Conservation (phyloP, 1,140 invertebrate genomes). For the Listronotus oregonensis region DNA sequence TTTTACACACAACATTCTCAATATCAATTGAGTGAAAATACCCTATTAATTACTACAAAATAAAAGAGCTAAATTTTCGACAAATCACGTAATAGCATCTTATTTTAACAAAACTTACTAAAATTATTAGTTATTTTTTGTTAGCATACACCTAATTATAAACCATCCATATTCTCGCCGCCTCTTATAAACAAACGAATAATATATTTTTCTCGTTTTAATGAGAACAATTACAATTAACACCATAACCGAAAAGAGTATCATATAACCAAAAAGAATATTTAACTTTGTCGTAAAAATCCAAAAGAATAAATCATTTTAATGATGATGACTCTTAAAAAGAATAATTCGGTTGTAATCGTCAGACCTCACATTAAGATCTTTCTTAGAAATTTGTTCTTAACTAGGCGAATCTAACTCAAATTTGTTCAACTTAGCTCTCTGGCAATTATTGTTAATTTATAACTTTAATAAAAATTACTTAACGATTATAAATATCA, state of each 20-base stretch:
- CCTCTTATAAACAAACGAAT: too few species aligned
- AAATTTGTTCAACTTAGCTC: constrained; percentile 12
- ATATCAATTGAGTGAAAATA: too few species aligned
- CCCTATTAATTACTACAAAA: too few species aligned
- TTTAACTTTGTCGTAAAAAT: constrained; percentile 7
- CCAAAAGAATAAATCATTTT: constrained; percentile 16
- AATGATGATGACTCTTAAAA: constrained; percentile 15
- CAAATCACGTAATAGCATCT: too few species aligned
- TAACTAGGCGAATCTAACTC: constrained; percentile 17
- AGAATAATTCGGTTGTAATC: constrained; percentile 3
- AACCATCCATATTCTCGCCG: too few species aligned
- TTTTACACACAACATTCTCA: too few species aligned
- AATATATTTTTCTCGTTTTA: too few species aligned
- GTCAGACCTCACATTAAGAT: constrained; percentile 12
- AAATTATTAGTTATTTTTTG: too few species aligned
- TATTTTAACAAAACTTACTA: too few species aligned
- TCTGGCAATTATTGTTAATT: background rate
- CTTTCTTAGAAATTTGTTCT: constrained; percentile 12
- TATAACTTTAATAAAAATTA: background rate
- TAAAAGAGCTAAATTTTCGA: too few species aligned
- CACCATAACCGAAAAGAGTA: constrained; percentile 11
- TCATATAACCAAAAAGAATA: constrained; percentile 9
- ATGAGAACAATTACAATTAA: too few species aligned
- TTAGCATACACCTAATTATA: too few species aligned
- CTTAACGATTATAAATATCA: background rate